Evolutionary conservation across 2,113 vertebrate genomes (phyloP).

Genomic region (Eonycteris spelaea): DNA sequence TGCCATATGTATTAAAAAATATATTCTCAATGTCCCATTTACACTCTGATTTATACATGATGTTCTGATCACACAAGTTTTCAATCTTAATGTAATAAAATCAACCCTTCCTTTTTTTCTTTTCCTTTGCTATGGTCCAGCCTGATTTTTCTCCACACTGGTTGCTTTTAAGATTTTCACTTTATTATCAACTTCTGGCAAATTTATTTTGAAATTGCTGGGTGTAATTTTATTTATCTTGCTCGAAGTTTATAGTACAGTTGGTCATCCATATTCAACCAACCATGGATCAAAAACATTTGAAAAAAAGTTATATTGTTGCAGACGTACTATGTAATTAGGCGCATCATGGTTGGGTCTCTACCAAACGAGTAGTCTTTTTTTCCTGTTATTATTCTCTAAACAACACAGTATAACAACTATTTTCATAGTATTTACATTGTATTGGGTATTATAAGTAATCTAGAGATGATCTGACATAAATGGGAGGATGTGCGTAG

Average conservation of each 20-base stretch:
- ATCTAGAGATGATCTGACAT: not conserved
- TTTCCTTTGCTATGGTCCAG: not conserved
- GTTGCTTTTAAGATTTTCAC: not conserved
- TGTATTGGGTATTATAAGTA: not conserved
- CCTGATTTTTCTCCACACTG: not conserved
- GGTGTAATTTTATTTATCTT: not conserved
- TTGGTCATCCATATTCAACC: not conserved
- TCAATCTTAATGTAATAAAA: not conserved
- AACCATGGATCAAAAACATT: not conserved
- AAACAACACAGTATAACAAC: not conserved
- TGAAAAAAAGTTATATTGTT: not conserved
- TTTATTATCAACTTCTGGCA: not conserved
- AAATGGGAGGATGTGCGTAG: not conserved
- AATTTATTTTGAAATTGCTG: conserved; percentile 20
- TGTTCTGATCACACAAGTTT: not conserved
- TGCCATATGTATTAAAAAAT: not conserved
- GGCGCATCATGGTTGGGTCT: too few relatives aligned
- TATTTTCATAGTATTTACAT: not conserved
- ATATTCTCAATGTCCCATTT: not conserved
- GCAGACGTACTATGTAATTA: not conserved
- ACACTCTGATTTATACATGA: not conserved
- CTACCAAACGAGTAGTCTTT: not conserved
- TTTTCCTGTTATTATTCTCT: not conserved
- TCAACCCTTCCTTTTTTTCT: not conserved
- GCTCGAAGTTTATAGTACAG: not conserved